Conservation (phyloP, 2,797 vertebrate species). For the Sebastes vulpes region DNA sequence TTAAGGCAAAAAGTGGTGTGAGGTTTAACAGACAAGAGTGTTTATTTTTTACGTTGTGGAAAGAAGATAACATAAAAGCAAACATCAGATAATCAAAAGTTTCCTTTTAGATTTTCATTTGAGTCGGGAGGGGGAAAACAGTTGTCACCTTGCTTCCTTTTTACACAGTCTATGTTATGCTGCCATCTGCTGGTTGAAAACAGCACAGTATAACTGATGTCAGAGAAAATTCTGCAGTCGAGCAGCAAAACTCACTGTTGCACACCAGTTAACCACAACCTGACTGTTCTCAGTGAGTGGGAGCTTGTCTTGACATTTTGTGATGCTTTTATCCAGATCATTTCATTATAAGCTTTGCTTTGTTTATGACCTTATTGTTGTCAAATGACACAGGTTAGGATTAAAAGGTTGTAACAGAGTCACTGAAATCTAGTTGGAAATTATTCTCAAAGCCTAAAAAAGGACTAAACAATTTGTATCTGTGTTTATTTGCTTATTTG, state of each 20-base stretch:
- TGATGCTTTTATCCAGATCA: background rate
- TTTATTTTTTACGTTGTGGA: background rate
- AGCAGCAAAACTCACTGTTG: background rate
- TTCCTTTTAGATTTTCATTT: no score
- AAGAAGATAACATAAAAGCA: background rate
- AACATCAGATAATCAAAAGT: background rate
- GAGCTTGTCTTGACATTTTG: background rate
- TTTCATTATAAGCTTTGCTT: background rate
- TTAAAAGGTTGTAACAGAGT: background rate
- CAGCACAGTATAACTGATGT: background rate
- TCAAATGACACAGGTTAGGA: background rate
- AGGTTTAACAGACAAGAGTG: background rate
- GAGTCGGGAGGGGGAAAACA: background rate
- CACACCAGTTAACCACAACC: background rate
- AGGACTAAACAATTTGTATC: background rate
- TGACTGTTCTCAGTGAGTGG: background rate
- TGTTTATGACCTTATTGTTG: background rate
- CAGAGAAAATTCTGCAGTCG: background rate
- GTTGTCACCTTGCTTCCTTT: background rate
- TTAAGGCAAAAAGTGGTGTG: background rate
- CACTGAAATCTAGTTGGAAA: background rate
- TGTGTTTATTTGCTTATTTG: background rate
- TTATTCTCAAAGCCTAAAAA: background rate
- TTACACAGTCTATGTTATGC: constrained; percentile 11
- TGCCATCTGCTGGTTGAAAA: constrained; percentile 74